These are phyloP conservation scores for Notothenia coriiceps DNA, from an alignment of 2,113 vertebrate species.

Conservation along the genomic window DNA sequence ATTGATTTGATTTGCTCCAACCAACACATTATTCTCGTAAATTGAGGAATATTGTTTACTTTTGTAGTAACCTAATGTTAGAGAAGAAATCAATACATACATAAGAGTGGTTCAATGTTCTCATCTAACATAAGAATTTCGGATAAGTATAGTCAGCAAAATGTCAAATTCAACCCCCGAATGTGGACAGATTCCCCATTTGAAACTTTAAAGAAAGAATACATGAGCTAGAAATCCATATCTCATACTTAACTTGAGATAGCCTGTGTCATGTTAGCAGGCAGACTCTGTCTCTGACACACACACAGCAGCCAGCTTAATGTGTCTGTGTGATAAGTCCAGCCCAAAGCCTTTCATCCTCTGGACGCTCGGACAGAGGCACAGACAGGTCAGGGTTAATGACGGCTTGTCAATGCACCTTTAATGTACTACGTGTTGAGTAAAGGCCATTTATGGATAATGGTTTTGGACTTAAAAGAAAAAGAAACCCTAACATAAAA, in stretches of 20 bases:
- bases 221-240: not conserved
- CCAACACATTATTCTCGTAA: too few species aligned
- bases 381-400: conserved; percentile 80
- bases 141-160: not conserved
- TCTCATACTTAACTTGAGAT: not conserved
- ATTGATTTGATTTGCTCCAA: too few species aligned
- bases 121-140: not conserved
- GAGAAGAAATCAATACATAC: not conserved
- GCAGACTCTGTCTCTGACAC: conserved; percentile 50
- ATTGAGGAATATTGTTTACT: too few species aligned
- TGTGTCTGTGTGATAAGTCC: conserved; percentile 68
- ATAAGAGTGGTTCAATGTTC: not conserved
- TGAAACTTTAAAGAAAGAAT: not conserved
- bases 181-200: not conserved
- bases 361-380: conserved; percentile 62
- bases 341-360: conserved; percentile 74
- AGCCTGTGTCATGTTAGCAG: conserved; percentile 55
- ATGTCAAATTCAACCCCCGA: not conserved
- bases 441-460: conserved; percentile 59
- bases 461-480: conserved; percentile 21
- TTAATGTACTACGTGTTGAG: conserved; percentile 80
- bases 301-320: conserved; percentile 54
- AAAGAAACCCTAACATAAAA: not conserved
- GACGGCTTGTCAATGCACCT: conserved; percentile 75
- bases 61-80: too few species aligned